Percentiles rank a stretch among this genome's conserved stretches.
These are phyloP conservation scores for Acipenser ruthenus DNA, from an alignment of 2,797 vertebrate genomes.

Conservation along the genomic window DNA sequence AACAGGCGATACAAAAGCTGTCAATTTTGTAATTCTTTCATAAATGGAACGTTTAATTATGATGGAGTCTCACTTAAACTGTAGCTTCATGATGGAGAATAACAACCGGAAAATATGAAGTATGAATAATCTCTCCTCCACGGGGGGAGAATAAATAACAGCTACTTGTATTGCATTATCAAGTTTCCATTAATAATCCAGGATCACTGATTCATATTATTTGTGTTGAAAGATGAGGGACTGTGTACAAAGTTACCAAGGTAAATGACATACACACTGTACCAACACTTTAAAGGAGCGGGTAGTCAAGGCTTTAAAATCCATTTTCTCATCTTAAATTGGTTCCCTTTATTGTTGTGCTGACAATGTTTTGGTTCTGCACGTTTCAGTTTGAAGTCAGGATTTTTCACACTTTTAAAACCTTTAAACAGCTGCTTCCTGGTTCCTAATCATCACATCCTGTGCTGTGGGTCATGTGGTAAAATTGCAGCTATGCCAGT, in stretches of 20 bases:
- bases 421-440: no score
- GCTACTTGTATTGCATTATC: slow-evolving; percentile 36
- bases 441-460: no score
- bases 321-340: no score
- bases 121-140: slow-evolving; percentile 41
- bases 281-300: slow-evolving; percentile 18
- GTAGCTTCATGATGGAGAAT: slow-evolving; percentile 35
- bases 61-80: slow-evolving; percentile 39
- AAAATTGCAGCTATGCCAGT: no score
- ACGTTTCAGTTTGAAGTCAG: no score
- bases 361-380: no score
- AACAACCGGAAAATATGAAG: slow-evolving; percentile 48
- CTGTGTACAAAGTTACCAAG: slow-evolving; percentile 37
- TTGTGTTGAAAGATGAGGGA: slow-evolving; percentile 47
- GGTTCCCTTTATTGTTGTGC: no score
- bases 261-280: slow-evolving; percentile 22
- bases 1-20: slow-evolving; percentile 25
- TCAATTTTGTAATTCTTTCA: slow-evolving; percentile 17
- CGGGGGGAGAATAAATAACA: slow-evolving; percentile 38
- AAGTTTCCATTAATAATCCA: slow-evolving; percentile 48
- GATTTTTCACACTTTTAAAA: no score
- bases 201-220: slow-evolving; percentile 44
- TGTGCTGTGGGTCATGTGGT: no score
- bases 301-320: no score
- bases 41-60: slow-evolving; percentile 34